phyloP scores from a whole-genome alignment of 2,888 invertebrate species.

The Andrena hattorfiana region DNA sequence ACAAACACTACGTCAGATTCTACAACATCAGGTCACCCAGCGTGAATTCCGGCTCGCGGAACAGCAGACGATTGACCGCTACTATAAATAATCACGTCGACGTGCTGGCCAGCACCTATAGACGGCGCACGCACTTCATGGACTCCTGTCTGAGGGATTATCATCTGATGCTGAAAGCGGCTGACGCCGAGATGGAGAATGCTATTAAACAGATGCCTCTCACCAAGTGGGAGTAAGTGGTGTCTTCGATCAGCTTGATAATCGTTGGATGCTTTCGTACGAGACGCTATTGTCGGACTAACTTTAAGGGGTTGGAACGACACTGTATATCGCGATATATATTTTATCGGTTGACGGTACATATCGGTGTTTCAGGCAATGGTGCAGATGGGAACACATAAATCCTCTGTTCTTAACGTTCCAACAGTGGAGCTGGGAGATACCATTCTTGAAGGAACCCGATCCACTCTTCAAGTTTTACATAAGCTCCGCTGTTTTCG shows the following conservation, averaged over 20 bases:
- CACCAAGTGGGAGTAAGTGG: constrained; percentile 90
- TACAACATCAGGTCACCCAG: constrained; percentile 75
- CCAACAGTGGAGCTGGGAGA: constrained; percentile 88
- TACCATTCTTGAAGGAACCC: constrained; percentile 90
- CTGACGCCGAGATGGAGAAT: constrained; percentile 91
- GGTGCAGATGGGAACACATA: constrained; percentile 88
- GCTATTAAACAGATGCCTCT: constrained; percentile 94
- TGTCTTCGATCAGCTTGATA: constrained; percentile 1
- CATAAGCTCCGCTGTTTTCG: constrained; percentile 87
- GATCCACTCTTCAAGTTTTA: constrained; percentile 96
- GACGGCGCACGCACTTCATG: constrained; percentile 88
- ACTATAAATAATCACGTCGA: constrained; percentile 78
- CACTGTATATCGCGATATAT: no score
- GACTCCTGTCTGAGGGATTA: constrained; percentile 89
- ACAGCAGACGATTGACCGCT: constrained; percentile 74
- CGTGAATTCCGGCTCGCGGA: constrained; percentile 71
- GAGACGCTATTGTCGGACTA: neutral
- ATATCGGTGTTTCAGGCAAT: constrained; percentile 86
- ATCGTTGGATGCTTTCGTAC: neutral
- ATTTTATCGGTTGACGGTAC: neutral
- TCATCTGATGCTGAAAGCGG: constrained; percentile 89
- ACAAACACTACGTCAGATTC: constrained; percentile 79
- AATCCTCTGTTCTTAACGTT: constrained; percentile 89
- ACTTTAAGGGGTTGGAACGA: neutral
- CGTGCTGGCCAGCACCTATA: constrained; percentile 77